phyloP scores from a whole-genome alignment of 2,888 invertebrate genomes.

The Gastrophysa polygoni region DNA sequence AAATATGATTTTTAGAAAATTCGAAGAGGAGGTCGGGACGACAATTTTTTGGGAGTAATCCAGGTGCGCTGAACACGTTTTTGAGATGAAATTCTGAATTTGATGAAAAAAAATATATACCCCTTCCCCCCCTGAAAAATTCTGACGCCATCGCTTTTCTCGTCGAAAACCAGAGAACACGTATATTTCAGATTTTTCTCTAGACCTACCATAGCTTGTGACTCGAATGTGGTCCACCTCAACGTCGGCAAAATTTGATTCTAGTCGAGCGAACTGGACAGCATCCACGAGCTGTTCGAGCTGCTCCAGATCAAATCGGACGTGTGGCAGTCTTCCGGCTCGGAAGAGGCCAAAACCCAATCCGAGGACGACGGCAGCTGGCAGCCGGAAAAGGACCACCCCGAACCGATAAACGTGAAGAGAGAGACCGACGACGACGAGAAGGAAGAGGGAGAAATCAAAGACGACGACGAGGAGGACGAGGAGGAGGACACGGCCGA shows the following conservation, averaged over 20 bases:
- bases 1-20: too few relatives aligned
- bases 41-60: too few relatives aligned
- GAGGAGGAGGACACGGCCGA: constrained; percentile 54
- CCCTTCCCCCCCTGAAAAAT: too few relatives aligned
- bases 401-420: constrained; percentile 45
- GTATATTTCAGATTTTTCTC: too few relatives aligned
- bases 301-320: constrained; percentile 85
- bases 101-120: too few relatives aligned
- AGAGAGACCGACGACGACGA: constrained; percentile 55
- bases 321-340: constrained; percentile 66
- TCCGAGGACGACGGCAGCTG: constrained; percentile 59
- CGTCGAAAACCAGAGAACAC: too few relatives aligned
- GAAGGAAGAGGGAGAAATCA: constrained; percentile 62
- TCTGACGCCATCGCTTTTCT: too few relatives aligned
- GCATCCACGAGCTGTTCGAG: constrained; percentile 82
- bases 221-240: neutral
- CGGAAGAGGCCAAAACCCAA: constrained; percentile 51
- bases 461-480: constrained; percentile 55
- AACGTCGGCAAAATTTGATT: constrained; percentile 46
- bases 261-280: constrained; percentile 80
- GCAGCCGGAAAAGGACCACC: constrained; percentile 55
- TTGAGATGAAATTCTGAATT: too few relatives aligned
- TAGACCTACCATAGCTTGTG: too few relatives aligned
- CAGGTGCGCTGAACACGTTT: too few relatives aligned
- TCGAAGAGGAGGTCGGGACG: too few relatives aligned